Percentiles rank a stretch among this genome's conserved stretches.
These are phyloP conservation scores for Ochotona princeps DNA, from an alignment of 2,113 vertebrate species.

Conservation along the genomic window DNA sequence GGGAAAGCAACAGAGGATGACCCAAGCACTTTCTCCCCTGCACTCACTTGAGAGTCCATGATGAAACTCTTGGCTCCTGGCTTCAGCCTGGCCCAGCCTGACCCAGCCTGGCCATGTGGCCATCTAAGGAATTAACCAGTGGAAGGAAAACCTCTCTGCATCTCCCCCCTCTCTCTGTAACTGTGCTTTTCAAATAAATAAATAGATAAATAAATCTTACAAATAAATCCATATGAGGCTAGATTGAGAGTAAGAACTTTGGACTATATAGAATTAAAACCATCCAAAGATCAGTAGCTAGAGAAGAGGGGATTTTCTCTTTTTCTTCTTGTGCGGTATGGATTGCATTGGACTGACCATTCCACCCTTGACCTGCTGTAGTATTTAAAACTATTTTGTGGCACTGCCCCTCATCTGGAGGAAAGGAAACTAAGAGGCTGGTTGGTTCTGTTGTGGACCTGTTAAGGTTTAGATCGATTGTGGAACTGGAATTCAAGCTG, in stretches of 20 bases:
- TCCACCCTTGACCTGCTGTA: neutral
- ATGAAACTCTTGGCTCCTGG: too few relatives aligned
- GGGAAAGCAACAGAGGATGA: too few relatives aligned
- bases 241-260: slow-evolving; percentile 12
- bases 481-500: neutral
- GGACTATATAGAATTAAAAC: slow-evolving; percentile 1
- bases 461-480: neutral
- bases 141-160: too few relatives aligned
- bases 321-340: neutral
- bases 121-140: too few relatives aligned
- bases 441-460: neutral
- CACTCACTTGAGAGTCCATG: too few relatives aligned
- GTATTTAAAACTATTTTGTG: neutral
- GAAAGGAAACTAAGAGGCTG: neutral
- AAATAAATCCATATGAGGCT: neutral
- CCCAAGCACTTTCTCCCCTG: too few relatives aligned
- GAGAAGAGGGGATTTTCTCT: neutral
- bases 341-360: neutral
- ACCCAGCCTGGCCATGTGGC: too few relatives aligned
- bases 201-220: too few relatives aligned
- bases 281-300: neutral
- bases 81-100: too few relatives aligned
- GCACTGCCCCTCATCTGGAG: neutral
- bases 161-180: too few relatives aligned
- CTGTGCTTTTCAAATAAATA: too few relatives aligned